Evolutionary conservation across 2,888 invertebrate species (phyloP).

Genomic region (Rhaphigaster nebulosa): DNA sequence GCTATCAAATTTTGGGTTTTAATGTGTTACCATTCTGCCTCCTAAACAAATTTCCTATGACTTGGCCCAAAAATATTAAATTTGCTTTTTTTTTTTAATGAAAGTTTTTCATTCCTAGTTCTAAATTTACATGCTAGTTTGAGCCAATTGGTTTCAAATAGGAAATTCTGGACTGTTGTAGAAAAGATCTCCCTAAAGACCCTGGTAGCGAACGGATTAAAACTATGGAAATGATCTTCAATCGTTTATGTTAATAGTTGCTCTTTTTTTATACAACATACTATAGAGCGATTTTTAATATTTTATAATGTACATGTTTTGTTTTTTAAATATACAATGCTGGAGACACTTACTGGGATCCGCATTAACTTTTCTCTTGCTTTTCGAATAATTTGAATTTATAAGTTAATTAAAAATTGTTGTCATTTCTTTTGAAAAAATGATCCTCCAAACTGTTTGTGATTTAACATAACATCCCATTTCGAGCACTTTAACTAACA

Average conservation of each 20-base stretch:
- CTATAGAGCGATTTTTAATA: neutral
- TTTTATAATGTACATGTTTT: neutral
- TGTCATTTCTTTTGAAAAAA: constrained; percentile 38
- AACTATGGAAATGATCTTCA: neutral
- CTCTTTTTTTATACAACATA: neutral
- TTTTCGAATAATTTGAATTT: neutral
- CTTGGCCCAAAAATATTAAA: no score
- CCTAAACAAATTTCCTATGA: no score
- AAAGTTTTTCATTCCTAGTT: no score
- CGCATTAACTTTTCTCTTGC: constrained; percentile 19
- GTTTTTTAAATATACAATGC: neutral
- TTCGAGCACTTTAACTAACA: constrained; percentile 1
- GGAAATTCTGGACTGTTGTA: neutral
- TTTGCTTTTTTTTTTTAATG: no score
- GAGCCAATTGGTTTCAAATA: neutral
- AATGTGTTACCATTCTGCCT: no score
- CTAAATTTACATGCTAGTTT: neutral
- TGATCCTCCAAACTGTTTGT: neutral
- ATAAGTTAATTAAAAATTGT: neutral
- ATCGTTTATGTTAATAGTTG: neutral
- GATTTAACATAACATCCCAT: constrained; percentile 13
- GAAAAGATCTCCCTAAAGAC: neutral
- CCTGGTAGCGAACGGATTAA: neutral
- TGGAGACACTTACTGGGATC: neutral
- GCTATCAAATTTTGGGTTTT: no score